phyloP scores from a whole-genome alignment of 2,888 invertebrate genomes.

The Lissocephala sabroskyi region DNA sequence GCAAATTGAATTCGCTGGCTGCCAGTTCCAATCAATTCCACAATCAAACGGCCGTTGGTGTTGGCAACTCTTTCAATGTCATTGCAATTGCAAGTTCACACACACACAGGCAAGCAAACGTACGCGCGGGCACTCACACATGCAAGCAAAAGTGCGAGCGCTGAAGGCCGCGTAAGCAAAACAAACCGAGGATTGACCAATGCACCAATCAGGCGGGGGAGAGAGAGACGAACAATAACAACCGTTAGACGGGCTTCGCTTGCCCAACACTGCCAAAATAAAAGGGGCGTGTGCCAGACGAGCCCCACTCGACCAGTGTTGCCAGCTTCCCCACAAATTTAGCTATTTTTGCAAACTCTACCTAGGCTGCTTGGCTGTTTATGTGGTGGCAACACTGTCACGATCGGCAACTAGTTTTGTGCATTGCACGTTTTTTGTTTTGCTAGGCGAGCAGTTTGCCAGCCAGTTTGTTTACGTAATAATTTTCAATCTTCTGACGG shows the following conservation, averaged over 20 bases:
- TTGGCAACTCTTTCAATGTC: constrained; percentile 56
- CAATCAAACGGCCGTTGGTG: constrained; percentile 25
- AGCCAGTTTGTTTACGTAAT: constrained; percentile 52
- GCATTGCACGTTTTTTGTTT: constrained; percentile 11
- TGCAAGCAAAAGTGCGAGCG: background rate
- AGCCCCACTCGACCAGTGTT: constrained; percentile 39
- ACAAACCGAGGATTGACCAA: constrained; percentile 44
- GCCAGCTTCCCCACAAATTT: background rate
- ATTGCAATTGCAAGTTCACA: constrained; percentile 41
- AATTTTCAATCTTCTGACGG: constrained; percentile 3
- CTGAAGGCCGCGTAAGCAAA: constrained; percentile 39
- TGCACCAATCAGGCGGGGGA: constrained; percentile 7
- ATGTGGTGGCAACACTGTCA: too few species aligned
- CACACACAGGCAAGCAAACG: constrained; percentile 15
- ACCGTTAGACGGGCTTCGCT: constrained; percentile 44
- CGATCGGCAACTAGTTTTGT: constrained; percentile 50
- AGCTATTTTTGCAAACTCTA: background rate
- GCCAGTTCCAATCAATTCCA: constrained; percentile 25
- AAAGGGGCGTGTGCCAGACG: constrained; percentile 41
- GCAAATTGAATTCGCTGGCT: too few species aligned
- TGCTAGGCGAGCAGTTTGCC: constrained; percentile 7
- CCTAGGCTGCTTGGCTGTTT: too few species aligned
- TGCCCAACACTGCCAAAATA: constrained; percentile 35
- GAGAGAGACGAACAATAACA: constrained; percentile 13
- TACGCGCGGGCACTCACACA: constrained; percentile 2